Conservation (phyloP, 2,797 vertebrate species). For the Megaceryle alcyon region DNA sequence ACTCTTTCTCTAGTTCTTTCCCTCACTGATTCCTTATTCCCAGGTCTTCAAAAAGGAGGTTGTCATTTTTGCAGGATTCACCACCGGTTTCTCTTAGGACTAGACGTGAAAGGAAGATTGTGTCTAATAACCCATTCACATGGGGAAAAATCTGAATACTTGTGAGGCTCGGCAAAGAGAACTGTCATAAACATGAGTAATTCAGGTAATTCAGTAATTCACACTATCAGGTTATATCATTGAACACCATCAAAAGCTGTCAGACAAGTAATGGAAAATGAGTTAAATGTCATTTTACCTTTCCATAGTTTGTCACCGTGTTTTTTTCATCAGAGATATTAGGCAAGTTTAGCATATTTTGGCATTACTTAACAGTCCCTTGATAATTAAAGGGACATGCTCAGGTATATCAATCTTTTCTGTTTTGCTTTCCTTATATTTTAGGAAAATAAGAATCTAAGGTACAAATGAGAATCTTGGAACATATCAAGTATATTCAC, state of each 20-base stretch:
- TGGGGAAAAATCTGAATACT: background rate
- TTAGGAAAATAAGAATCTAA: background rate
- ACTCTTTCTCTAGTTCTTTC: background rate
- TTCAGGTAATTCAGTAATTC: background rate
- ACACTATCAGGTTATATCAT: background rate
- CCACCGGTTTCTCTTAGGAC: background rate
- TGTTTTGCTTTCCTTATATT: background rate
- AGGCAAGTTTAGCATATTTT: background rate
- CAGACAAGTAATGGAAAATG: conserved; percentile 24
- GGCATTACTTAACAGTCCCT: background rate
- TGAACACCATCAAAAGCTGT: conserved; percentile 27
- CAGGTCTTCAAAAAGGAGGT: background rate
- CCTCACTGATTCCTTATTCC: background rate
- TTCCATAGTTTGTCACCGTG: background rate
- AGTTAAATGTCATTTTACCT: conserved; percentile 12
- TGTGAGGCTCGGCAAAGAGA: background rate
- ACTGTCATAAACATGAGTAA: background rate
- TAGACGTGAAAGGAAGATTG: background rate
- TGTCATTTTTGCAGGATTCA: background rate
- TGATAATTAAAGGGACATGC: background rate
- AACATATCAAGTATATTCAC: background rate
- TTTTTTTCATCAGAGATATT: background rate
- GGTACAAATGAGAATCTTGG: background rate
- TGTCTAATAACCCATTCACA: background rate
- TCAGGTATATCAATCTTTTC: background rate